Conservation (phyloP, 2,888 invertebrate genomes). For the Griposia aprilina region DNA sequence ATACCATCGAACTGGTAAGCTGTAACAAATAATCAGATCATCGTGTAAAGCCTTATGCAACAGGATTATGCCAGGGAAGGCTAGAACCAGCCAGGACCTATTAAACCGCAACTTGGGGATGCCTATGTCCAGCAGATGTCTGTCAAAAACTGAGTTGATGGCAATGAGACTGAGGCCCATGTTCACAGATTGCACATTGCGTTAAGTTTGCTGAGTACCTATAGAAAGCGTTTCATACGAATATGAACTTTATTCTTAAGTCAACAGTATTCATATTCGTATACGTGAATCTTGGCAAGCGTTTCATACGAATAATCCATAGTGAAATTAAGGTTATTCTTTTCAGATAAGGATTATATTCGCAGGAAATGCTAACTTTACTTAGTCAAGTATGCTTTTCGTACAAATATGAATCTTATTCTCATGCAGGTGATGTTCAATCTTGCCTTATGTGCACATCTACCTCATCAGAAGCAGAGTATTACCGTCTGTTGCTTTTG, state of each 20-base stretch:
- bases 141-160: neutral
- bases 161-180: neutral
- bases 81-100: neutral
- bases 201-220: neutral
- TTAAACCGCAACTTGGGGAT: too few species aligned
- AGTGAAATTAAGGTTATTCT: neutral
- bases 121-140: neutral
- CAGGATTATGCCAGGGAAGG: too few species aligned
- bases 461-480: neutral
- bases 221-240: neutral
- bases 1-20: conserved; percentile 80
- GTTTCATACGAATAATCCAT: neutral
- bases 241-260: neutral
- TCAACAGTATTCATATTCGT: neutral
- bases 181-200: neutral
- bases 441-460: neutral
- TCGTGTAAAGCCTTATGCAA: neutral
- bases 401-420: neutral
- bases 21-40: conserved; percentile 57
- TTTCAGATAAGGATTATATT: neutral
- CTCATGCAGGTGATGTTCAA: neutral
- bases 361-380: neutral
- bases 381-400: neutral
- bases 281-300: neutral
- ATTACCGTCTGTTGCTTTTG: neutral